phyloP scores from a whole-genome alignment of 2,113 vertebrate species.

The Ailurus styani region DNA sequence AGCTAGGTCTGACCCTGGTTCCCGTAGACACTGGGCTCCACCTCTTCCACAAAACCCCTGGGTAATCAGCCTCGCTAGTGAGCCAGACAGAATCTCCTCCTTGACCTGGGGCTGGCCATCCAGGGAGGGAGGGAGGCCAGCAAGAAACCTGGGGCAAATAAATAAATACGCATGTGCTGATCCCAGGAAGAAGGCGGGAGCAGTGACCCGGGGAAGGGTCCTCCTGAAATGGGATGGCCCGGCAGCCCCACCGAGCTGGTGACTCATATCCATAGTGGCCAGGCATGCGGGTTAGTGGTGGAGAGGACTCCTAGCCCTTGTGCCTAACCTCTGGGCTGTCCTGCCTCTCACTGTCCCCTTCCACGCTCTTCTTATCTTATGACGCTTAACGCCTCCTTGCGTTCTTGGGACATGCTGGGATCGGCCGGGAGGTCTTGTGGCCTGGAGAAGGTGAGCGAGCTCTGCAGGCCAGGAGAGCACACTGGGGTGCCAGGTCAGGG shows the following conservation, averaged over 20 bases:
- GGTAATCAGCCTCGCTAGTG: not conserved
- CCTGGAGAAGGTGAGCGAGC: not conserved
- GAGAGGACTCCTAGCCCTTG: not conserved
- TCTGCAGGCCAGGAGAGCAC: not conserved
- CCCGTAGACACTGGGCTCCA: fast-evolving
- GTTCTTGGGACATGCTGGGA: not conserved
- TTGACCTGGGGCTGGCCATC: fast-evolving
- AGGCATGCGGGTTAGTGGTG: not conserved
- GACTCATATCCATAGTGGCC: fast-evolving
- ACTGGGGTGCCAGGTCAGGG: fast-evolving
- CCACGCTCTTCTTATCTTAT: fast-evolving
- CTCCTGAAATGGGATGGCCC: not conserved
- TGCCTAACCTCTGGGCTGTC: not conserved
- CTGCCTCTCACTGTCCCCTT: fast-evolving
- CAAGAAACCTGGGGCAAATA: not conserved
- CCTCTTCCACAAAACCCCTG: not conserved
- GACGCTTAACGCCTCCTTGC: fast-evolving
- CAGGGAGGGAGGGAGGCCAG: not conserved
- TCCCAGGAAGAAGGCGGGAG: not conserved
- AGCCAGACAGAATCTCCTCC: not conserved
- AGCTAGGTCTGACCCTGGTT: not conserved
- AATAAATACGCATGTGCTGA: not conserved
- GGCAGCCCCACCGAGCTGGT: fast-evolving
- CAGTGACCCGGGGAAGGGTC: fast-evolving
- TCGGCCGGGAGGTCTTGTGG: not conserved